Base-by-base conservation (phyloP, 2,888 invertebrate genomes). In the Watsonalla binaria region DNA sequence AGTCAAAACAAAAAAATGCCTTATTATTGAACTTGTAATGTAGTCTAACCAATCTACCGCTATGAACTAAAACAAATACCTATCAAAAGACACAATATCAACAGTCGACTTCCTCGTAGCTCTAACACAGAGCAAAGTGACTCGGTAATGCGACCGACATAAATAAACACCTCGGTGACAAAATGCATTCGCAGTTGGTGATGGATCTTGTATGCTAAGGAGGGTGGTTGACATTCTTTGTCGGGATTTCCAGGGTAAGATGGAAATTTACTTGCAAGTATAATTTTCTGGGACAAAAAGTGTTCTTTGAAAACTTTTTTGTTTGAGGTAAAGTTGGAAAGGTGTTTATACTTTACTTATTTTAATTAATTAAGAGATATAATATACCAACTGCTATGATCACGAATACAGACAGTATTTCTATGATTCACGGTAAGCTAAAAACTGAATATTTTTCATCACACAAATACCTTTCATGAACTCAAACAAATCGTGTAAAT, bases 161-260 rank as follows among this genome's bases (percentile, higher is more conserved):
- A 60, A 61, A 61, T 63, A 74, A 66, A 72, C 66, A 72, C 61
- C 61, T 62, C 61, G 61, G 60, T 69, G 71, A 68, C 68, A 64
- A 60, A 66, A 59, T 62, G 61, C 66, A 68, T 55, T 63, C 51
- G 54, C 55, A 39, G 51, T 47, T 46, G 48, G 13, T 62, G 61
- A 68, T 62, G 57, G 56, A 64, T 66, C 52, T 57, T 62, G 61
- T 61, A 58, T 61, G 54, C 59, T 51, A 37, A 48, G 14, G n/a
- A 37, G 13, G 34, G 51, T 34, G n/a, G 47, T 45, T 51, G 42
- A 35, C 35, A 37, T 48, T 35, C 14, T 37, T 33, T 48, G 15
- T 9, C 34, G 8, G 8, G 5, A 48, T 37, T 14, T 33, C 33
- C 61, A 42, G 37, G 8, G 61, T 57, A 55, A 61, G 64, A 58